Evolutionary conservation across 2,888 invertebrate genomes (phyloP).

Genomic region (Cheilosia impressa): DNA sequence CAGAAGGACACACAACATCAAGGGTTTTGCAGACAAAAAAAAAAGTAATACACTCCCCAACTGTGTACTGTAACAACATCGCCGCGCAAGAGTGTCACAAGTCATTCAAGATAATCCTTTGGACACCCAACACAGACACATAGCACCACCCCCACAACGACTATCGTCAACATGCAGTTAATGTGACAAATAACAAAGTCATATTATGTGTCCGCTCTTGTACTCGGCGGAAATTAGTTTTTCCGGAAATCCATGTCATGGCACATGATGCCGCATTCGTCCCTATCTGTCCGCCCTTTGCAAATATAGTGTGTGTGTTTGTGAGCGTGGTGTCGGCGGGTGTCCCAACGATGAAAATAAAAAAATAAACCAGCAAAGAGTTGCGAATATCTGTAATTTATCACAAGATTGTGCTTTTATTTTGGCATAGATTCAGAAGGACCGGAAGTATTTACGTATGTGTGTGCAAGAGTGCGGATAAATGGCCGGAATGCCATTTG

Average conservation of each 20-base stretch:
- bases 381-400: conserved; percentile 73
- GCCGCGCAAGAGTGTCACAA: conserved; percentile 58
- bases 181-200: conserved; percentile 74
- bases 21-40: not conserved
- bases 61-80: conserved; percentile 29
- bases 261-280: conserved; percentile 60
- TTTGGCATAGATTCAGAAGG: conserved; percentile 59
- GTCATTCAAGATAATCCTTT: conserved; percentile 67
- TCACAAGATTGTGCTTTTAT: conserved; percentile 72
- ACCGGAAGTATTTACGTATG: not conserved
- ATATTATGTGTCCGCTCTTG: conserved; percentile 73
- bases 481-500: conserved; percentile 58
- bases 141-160: conserved; percentile 17
- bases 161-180: conserved; percentile 72
- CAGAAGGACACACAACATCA: conserved; percentile 54
- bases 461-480: conserved; percentile 44
- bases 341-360: not conserved
- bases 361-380: conserved; percentile 56
- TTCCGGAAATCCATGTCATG: conserved; percentile 73
- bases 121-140: conserved; percentile 14
- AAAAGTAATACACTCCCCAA: conserved; percentile 10
- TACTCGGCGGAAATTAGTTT: conserved; percentile 72
- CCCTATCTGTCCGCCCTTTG: conserved; percentile 43
- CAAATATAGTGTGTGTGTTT: conserved; percentile 9
- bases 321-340: not conserved